Evolutionary conservation across 2,113 vertebrate genomes (phyloP).

Genomic region (Seriola dumerili): DNA sequence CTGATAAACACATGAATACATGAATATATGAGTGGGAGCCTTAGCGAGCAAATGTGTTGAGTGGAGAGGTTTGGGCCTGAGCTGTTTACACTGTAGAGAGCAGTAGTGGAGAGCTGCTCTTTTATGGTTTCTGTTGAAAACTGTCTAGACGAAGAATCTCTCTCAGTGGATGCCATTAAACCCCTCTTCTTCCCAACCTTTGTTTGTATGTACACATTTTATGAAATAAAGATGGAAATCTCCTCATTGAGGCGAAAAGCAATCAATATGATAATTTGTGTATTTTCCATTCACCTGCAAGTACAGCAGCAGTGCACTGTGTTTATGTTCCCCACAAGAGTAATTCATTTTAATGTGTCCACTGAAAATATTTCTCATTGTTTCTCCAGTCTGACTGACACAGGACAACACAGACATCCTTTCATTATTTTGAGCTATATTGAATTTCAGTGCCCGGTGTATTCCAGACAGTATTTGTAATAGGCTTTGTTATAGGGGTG

Average conservation of each 20-base stretch:
- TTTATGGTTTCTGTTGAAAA: constrained; percentile 64
- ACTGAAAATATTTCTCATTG: constrained; percentile 68
- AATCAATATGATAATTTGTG: constrained; percentile 83
- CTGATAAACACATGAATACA: constrained; percentile 83
- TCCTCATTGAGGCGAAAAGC: constrained; percentile 68
- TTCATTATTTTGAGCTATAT: constrained; percentile 64
- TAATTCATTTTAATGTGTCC: constrained; percentile 77
- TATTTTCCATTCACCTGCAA: constrained; percentile 74
- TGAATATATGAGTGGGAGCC: constrained; percentile 77
- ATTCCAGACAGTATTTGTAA: constrained; percentile 66
- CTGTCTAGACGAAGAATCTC: constrained; percentile 54
- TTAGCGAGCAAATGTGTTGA: constrained; percentile 68
- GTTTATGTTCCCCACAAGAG: constrained; percentile 66
- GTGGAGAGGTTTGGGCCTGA: constrained; percentile 69
- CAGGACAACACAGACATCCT: constrained; percentile 65
- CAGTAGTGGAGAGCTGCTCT: constrained; percentile 54
- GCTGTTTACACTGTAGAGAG: constrained; percentile 73
- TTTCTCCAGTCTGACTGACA: constrained; percentile 71
- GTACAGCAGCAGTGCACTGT: constrained; percentile 48
- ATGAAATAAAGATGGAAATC: constrained; percentile 76
- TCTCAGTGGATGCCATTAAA: constrained; percentile 60
- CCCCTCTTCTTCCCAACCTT: constrained; percentile 55
- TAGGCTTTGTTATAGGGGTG: constrained; percentile 67
- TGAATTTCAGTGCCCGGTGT: constrained; percentile 55
- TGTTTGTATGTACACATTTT: constrained; percentile 69